Evolutionary conservation across 2,113 vertebrate species (phyloP), one percentile per base, ranked within the genome.

Genomic region (Rhabdornis inornatus): DNA sequence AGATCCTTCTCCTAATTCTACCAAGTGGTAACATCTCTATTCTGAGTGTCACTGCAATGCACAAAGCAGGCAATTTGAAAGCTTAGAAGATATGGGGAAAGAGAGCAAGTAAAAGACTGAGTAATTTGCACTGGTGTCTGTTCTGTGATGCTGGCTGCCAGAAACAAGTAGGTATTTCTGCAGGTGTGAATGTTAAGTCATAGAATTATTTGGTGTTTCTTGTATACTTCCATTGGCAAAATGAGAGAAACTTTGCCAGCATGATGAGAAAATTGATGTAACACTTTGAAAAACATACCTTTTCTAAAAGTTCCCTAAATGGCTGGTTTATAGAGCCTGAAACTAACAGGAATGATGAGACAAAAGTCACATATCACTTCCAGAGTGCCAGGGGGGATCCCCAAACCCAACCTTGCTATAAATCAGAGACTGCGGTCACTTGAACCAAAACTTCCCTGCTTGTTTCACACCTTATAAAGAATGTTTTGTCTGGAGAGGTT

Each of bases 361-460:
- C 70, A 88, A 8, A 53, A 64, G 23, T 10, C 53, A 44, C 11
- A 28, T 2, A 18, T 68, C 64, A 6, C 33, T 49, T 55, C 39
- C 57, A 39, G 24, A 30, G 7, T 39, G 63, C 50, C 3, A 2
- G 13, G 53, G 83, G 78, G 17, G 57, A 92, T 70, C 45, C 82
- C 94, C 84, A 39, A 39, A 40, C 81, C 74, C 89, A 90, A 17
- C 49, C 74, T 44, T 2, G 1, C 31, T 35, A 9, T 69, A 92
- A 96, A n/a, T 95, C 94, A 95, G 7, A 76, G 30, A 71, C 61
- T 83, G 55, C 44, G 39, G 59, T 21, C 33, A 72, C 78, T 71
- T 44, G 28, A 91, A 70, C 44, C 68, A 79, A 72, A 83, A 78
- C 12, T 31, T 78, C 76, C 78, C 31, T 40, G 50, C 47, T 59